Conservation (phyloP, 2,113 vertebrate genomes). For the Sinocyclocheilus anshuiensis region DNA sequence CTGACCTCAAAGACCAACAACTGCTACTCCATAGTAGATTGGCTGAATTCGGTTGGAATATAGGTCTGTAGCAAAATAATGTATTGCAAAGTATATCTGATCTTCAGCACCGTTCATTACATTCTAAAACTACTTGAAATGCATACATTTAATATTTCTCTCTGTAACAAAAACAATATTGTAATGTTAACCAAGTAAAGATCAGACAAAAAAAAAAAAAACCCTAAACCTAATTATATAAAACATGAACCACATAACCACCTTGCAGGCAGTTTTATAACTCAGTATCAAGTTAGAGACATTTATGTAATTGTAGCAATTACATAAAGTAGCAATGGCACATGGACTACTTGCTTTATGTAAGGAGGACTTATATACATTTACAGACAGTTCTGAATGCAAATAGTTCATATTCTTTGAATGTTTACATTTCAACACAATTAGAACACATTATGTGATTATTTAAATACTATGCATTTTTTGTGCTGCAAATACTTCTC, state of each 20-base stretch:
- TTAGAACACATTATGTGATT: no score
- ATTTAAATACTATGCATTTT: neutral
- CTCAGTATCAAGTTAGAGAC: constrained; percentile 31
- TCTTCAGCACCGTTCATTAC: neutral
- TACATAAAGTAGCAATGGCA: neutral
- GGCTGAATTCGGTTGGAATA: neutral
- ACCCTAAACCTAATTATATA: neutral
- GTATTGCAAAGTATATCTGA: neutral
- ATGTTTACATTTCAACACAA: neutral
- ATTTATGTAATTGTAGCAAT: constrained; percentile 47
- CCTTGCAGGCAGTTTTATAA: constrained; percentile 46
- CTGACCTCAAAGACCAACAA: neutral
- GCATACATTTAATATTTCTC: neutral
- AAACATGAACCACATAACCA: neutral
- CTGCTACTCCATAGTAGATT: neutral
- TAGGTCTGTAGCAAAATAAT: neutral
- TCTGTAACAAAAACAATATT: neutral
- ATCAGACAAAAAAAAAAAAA: neutral
- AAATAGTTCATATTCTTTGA: neutral
- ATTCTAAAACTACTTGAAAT: neutral
- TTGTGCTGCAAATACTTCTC: neutral
- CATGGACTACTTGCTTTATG: constrained; percentile 11
- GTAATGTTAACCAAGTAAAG: neutral
- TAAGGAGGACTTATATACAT: constrained; percentile 51
- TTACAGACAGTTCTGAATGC: constrained; percentile 3